phyloP scores from a whole-genome alignment of 1,140 invertebrate genomes.

The Cydia amplana region DNA sequence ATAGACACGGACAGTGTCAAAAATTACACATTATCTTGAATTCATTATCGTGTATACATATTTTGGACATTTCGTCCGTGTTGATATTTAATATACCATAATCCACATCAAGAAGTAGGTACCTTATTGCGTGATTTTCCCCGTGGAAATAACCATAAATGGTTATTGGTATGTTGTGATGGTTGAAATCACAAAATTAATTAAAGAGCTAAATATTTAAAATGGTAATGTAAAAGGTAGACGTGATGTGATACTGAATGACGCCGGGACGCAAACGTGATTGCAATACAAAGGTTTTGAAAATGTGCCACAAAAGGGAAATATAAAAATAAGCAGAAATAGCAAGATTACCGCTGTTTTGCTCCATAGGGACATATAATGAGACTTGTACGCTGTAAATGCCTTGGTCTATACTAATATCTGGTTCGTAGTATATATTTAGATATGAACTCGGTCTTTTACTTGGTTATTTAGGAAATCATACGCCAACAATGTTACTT shows the following conservation, averaged over 20 bases:
- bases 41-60: too few relatives aligned
- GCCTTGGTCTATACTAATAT: not conserved
- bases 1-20: too few relatives aligned
- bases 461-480: too few relatives aligned
- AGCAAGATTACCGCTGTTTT: not conserved
- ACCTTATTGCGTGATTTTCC: too few relatives aligned
- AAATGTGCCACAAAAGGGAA: slow-evolving; percentile 3
- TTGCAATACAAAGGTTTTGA: slow-evolving; percentile 6
- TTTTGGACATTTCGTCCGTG: too few relatives aligned
- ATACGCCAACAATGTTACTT: not conserved
- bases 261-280: slow-evolving; percentile 7
- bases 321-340: not conserved
- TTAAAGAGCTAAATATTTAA: not conserved
- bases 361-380: not conserved
- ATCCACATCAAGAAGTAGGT: too few relatives aligned
- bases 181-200: slow-evolving; percentile 10
- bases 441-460: not conserved
- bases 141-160: too few relatives aligned
- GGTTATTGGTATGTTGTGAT: too few relatives aligned
- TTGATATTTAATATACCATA: too few relatives aligned
- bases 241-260: slow-evolving; percentile 3
- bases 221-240: slow-evolving; percentile 9
- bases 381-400: not conserved
- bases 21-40: too few relatives aligned
- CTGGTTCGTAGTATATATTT: not conserved